Base-by-base conservation (phyloP, 2,113 vertebrate species). In the Leptodactylus fuscus region DNA sequence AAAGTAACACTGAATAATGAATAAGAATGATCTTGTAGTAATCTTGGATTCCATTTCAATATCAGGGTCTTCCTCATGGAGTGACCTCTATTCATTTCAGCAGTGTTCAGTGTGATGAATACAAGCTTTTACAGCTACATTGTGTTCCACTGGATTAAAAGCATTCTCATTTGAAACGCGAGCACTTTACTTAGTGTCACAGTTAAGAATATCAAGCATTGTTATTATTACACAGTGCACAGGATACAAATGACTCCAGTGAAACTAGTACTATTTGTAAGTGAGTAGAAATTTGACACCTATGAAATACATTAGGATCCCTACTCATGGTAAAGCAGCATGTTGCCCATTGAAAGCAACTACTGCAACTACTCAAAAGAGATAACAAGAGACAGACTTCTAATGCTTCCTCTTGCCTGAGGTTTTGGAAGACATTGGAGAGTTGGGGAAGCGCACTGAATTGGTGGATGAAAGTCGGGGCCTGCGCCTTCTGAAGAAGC, bases 401-500 rank as follows among this genome's bases (percentile, higher is more conserved):
- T 15, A 51, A 10, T 15, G 2, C 22, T 38, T 44, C 22, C 44
- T 6, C 22, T 48, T 94, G 98, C 97, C 97, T 88, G 97, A 88
- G 0, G 98, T 96, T 90, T 97, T 98, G 89, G 95, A 93, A 82
- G 94, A 95, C 90, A 97, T 85, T 13, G 98, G 96, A 1, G 97
- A 98, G 8, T 96, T 95, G 0, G 97, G 97, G 82, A 97, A 97
- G 7, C 96, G 94, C 8, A 92, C 87, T 0, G 95, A 93, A 88
- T 93, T 97, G 88, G 94, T 93, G 62, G 95, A 96, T 27, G 95
- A 94, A 0, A 97, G 91, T 1, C 97, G 93, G 15, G 96, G 96
- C 73, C 97, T 92, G 81, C 95, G 94, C 73, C 98, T 95, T 83
- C 96, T 93, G 92, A 99, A 99, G 89, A 99, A 97, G 90, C 98